Conservation (phyloP, 2,797 vertebrate species). For the Fringilla coelebs region DNA sequence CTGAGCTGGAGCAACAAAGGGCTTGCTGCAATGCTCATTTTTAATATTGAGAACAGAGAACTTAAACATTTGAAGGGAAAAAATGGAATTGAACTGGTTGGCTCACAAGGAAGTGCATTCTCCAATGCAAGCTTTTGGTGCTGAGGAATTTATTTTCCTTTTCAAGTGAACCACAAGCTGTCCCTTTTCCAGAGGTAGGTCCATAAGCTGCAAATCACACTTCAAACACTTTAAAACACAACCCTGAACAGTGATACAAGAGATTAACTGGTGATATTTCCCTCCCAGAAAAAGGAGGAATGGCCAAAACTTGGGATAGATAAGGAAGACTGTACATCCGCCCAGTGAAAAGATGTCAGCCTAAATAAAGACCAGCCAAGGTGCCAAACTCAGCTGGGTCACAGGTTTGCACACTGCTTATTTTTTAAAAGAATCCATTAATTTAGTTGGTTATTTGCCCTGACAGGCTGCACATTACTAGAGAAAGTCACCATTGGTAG, state of each 20-base stretch:
- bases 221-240: background rate
- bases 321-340: background rate
- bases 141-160: background rate
- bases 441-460: background rate
- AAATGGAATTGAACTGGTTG: background rate
- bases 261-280: background rate
- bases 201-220: background rate
- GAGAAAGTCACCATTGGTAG: background rate
- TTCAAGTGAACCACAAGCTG: background rate
- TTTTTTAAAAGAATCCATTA: background rate
- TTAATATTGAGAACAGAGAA: background rate
- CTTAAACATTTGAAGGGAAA: background rate
- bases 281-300: background rate
- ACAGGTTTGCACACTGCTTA: background rate
- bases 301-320: background rate
- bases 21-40: background rate
- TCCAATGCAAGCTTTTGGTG: background rate
- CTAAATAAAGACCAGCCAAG: background rate
- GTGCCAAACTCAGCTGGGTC: background rate
- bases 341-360: background rate
- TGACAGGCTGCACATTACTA: background rate
- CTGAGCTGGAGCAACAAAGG: background rate
- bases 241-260: background rate
- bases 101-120: background rate
- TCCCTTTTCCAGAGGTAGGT: background rate